Evolutionary conservation across 2,113 vertebrate species (phyloP).

Genomic region (Osmerus mordax): DNA sequence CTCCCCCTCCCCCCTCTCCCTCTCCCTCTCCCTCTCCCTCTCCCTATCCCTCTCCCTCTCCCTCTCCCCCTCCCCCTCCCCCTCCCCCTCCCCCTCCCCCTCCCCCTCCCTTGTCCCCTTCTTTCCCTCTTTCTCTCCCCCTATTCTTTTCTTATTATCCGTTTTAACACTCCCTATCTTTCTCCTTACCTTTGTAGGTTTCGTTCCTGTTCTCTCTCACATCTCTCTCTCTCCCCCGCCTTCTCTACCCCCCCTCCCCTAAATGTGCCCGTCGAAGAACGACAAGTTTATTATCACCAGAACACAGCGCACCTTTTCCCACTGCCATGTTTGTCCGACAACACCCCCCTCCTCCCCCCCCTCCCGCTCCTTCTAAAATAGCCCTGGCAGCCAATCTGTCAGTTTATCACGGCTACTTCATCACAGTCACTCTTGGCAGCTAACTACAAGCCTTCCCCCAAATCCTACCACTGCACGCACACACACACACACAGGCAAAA

Average conservation of each 20-base stretch:
- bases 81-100: neutral
- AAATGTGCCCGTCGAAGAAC: constrained; percentile 56
- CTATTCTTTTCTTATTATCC: constrained; percentile 5
- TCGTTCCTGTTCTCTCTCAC: too few species aligned
- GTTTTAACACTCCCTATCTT: constrained; percentile 7
- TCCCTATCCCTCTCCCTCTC: neutral
- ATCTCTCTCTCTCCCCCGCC: neutral
- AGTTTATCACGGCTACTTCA: constrained; percentile 87
- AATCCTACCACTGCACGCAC: constrained; percentile 78
- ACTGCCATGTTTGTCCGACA: constrained; percentile 80
- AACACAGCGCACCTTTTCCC: constrained; percentile 72
- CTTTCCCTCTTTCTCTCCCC: constrained; percentile 22
- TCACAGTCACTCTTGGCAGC: constrained; percentile 87
- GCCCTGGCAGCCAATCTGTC: constrained; percentile 85
- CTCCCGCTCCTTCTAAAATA: constrained; percentile 63
- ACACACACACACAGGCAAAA: constrained; percentile 64
- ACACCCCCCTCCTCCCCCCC: constrained; percentile 54
- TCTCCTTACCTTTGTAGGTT: neutral
- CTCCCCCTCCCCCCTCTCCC: neutral
- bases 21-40: constrained; percentile 2
- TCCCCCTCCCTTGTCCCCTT: neutral
- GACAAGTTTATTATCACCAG: constrained; percentile 80
- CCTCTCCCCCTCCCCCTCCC: neutral
- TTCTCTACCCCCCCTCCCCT: constrained; percentile 16
- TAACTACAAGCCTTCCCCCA: constrained; percentile 79